A percentile compares a stretch with the other conserved stretches of the same genome.
Evolutionary conservation across 2,888 invertebrate species (phyloP).

Genomic region (Clanis bilineata): DNA sequence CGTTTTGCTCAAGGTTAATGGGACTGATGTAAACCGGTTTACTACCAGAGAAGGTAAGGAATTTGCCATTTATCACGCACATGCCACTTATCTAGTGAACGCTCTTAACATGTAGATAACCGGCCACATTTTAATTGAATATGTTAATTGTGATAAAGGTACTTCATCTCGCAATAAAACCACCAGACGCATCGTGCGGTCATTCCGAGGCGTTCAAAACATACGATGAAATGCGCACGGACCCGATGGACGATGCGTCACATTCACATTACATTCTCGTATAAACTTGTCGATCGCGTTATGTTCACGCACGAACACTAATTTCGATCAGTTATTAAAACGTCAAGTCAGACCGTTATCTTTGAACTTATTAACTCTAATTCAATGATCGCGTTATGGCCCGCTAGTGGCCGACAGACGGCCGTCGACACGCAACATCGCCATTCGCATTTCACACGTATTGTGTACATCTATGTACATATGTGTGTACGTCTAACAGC

Average conservation of each 20-base stretch:
- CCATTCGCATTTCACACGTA: conserved; percentile 62
- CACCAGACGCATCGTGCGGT: conserved; percentile 41
- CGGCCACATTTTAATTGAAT: conserved; percentile 37
- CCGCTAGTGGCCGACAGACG: conserved; percentile 46
- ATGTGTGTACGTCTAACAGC: not conserved
- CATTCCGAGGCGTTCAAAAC: not conserved
- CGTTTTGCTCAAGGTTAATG: conserved; percentile 96
- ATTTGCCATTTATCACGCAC: conserved; percentile 67
- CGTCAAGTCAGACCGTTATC: conserved; percentile 51
- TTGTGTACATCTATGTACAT: conserved; percentile 28
- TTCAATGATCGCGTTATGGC: conserved; percentile 68
- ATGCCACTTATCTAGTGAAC: conserved; percentile 53
- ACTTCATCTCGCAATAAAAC: conserved; percentile 38
- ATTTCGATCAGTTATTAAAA: conserved; percentile 40
- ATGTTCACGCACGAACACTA: conserved; percentile 32
- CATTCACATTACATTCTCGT: not conserved
- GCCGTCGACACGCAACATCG: conserved; percentile 46
- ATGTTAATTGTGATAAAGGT: conserved; percentile 25
- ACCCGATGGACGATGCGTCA: not conserved
- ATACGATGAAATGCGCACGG: not conserved
- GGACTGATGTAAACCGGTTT: conserved; percentile 95
- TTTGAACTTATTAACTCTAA: conserved; percentile 64
- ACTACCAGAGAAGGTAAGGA: conserved; percentile 95
- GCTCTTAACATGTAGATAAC: conserved; percentile 43
- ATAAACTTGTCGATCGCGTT: conserved; percentile 20